Base-by-base conservation (phyloP, 2,797 vertebrate genomes). In the Syngnathus acus region DNA sequence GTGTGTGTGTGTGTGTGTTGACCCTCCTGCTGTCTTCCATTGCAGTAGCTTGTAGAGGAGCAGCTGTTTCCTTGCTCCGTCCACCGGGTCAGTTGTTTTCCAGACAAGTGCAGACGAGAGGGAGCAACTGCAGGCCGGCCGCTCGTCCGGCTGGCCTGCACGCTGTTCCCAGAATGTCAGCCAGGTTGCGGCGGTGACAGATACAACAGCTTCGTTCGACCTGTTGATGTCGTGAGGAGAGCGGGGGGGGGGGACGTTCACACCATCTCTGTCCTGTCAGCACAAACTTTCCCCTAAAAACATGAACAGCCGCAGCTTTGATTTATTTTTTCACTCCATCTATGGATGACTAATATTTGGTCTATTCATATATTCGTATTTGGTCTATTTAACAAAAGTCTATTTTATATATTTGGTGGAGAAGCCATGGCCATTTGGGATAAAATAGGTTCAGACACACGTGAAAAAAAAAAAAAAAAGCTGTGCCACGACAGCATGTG, bases 81-180 rank as follows among this genome's bases (percentile, higher is more conserved):
- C 84, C 80, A 43, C 81, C 85, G 80, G 79, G 82, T 86, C 86
- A 88, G 84, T 86, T 87, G 89, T 86, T 88, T 83, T 78, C 69
- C 14, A 63, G 85, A 88, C 85, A 84, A 81, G 85, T 77, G 84
- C 55, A 38, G 80, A 79, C 72, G 79, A 84, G 82, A 72, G 76
- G 68, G 75, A 88, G 83, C 86, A 89, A 88, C 89, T 89, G 87
- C 71, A 67, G 78, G 72, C 70, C 76, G 76, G 54, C 5, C 23
- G 54, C 71, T 69, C 77, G 76, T 7, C 40, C 42, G 40, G 40
- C 40, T 32, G 32, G 32, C 32, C 32, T 32, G 75, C 79, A 75
- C 9, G 57, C 79, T 75, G 79, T 79, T 82, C 79, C 70, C 78
- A 80, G 76, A 85, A 86, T 79, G 86, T 88, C 80, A 79, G 75